Evolutionary conservation across 2,797 vertebrate species (phyloP).

Genomic region (Pelodytes ibericus): DNA sequence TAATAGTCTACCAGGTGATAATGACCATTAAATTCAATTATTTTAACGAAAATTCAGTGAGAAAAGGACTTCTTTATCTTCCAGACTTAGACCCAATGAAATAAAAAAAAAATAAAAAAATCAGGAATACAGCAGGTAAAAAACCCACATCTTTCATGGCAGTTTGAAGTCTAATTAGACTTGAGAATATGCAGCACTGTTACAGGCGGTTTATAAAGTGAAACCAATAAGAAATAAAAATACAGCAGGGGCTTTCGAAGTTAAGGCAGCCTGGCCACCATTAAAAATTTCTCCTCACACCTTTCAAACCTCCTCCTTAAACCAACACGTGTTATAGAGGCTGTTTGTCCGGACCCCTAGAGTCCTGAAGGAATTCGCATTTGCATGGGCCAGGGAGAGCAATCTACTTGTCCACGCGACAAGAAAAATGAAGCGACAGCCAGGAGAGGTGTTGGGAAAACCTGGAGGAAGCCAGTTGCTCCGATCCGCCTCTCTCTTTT

Average conservation of each 20-base stretch:
- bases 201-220: too few species aligned
- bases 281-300: constrained; percentile 33
- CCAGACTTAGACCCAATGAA: too few species aligned
- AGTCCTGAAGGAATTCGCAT: constrained; percentile 44
- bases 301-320: constrained; percentile 34
- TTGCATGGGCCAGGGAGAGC: constrained; percentile 31
- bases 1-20: too few species aligned
- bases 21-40: too few species aligned
- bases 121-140: neutral
- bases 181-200: too few species aligned
- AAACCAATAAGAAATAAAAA: neutral
- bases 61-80: too few species aligned
- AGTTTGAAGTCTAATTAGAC: too few species aligned
- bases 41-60: too few species aligned
- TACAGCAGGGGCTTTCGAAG: neutral
- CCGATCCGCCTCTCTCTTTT: constrained; percentile 7
- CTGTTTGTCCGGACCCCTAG: constrained; percentile 33
- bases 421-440: constrained; percentile 49
- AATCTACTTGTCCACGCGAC: constrained; percentile 43
- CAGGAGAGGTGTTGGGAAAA: constrained; percentile 54
- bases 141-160: neutral
- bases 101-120: constrained; percentile 14
- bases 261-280: constrained; percentile 22
- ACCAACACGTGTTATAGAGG: constrained; percentile 45
- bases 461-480: constrained; percentile 42